These are phyloP conservation scores for Climacteris rufus DNA, from an alignment of 2,113 vertebrate species.

Conservation along the genomic window DNA sequence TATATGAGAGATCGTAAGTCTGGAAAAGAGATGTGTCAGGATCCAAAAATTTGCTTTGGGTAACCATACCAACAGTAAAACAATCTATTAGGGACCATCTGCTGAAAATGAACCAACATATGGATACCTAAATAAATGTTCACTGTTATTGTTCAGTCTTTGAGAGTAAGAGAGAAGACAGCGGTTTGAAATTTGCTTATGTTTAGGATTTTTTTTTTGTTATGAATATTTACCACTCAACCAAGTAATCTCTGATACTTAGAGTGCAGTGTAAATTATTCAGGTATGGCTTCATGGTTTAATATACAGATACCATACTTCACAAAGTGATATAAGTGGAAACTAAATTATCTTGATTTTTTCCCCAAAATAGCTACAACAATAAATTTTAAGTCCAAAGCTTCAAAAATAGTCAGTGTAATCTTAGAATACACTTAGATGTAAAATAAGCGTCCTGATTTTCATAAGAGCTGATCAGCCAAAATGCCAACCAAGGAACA, in stretches of 20 bases:
- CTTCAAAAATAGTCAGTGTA: background rate
- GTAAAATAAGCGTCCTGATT: background rate
- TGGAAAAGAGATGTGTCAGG: background rate
- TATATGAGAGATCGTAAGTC: background rate
- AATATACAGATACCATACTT: background rate
- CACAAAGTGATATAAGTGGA: background rate
- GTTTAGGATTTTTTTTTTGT: background rate
- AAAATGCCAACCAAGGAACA: background rate
- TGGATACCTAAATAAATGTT: conserved; percentile 24
- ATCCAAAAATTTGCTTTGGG: conserved; percentile 1
- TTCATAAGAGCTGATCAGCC: background rate
- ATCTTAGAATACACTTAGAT: background rate
- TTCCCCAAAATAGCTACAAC: background rate
- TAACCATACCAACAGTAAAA: conserved; percentile 43
- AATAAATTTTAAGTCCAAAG: background rate
- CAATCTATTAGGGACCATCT: conserved; percentile 47
- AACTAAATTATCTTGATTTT: background rate
- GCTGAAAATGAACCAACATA: conserved; percentile 47
- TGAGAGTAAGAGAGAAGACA: background rate
- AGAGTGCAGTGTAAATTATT: conserved; percentile 5
- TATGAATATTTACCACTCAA: background rate
- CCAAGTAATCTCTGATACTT: background rate
- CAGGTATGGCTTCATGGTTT: background rate
- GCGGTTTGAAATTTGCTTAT: background rate
- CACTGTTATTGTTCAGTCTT: background rate